Evolutionary conservation across 2,888 invertebrate genomes (phyloP).

Genomic region (Cerastis rubricosa): DNA sequence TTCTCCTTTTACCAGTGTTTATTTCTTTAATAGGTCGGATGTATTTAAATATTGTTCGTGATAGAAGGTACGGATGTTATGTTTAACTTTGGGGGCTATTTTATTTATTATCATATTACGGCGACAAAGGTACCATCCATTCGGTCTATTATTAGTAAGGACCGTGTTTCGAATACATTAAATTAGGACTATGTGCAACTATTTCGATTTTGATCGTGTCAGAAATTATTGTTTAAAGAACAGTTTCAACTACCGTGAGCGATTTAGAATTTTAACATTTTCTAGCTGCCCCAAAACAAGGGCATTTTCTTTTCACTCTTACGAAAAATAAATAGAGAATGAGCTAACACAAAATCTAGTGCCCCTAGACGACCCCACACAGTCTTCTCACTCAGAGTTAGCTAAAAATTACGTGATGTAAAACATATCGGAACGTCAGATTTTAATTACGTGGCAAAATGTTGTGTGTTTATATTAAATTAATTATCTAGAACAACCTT

Average conservation of each 20-base stretch:
- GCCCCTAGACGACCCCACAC: no score
- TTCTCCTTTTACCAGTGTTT: conserved; percentile 36
- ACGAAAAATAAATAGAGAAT: background rate
- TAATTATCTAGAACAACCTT: background rate
- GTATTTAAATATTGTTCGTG: conserved; percentile 7
- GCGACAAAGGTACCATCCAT: conserved; percentile 28
- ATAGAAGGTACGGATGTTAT: conserved; percentile 44
- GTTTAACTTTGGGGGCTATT: conserved; percentile 37
- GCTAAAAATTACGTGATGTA: background rate
- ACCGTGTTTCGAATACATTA: conserved; percentile 47
- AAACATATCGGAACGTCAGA: background rate
- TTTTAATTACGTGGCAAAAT: background rate
- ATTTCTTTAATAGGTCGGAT: background rate
- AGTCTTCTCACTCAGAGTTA: background rate
- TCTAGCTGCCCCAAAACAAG: background rate
- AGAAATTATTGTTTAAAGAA: background rate
- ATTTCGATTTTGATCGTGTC: background rate
- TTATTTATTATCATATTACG: conserved; percentile 17
- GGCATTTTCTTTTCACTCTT: background rate
- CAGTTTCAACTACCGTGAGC: background rate
- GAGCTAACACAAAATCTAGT: background rate
- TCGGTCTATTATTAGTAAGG: conserved; percentile 20
- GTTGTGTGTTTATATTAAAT: background rate
- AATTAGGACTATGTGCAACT: background rate
- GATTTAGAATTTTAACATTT: background rate